phyloP scores from a whole-genome alignment of 2,113 vertebrate genomes.

The Indicator indicator region DNA sequence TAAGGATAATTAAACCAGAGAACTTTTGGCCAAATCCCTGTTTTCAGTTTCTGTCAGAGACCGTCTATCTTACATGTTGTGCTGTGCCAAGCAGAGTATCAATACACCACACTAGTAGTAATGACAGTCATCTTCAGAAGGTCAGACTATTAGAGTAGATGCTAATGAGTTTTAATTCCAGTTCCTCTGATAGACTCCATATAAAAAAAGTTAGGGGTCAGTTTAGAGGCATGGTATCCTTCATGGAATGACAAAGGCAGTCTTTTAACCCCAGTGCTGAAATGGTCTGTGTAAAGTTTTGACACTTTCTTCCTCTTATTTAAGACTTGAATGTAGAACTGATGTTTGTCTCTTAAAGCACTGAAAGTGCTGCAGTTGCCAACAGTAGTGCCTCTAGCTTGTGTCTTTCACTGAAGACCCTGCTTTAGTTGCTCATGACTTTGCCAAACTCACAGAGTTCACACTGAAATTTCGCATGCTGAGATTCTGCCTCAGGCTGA shows the following conservation, averaged over 20 bases:
- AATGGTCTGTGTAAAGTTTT: slow-evolving; percentile 2
- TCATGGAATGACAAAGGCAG: neutral
- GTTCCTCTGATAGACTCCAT: neutral
- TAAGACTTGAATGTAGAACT: neutral
- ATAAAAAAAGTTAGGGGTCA: neutral
- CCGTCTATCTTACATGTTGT: neutral
- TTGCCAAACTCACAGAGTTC: slow-evolving; percentile 49
- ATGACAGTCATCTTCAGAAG: slow-evolving; percentile 19
- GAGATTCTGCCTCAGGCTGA: slow-evolving; percentile 2
- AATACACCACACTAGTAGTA: neutral
- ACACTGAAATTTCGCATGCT: slow-evolving; percentile 63
- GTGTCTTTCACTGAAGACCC: slow-evolving; percentile 10
- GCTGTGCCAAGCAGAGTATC: neutral
- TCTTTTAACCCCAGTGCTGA: neutral
- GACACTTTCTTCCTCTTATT: neutral
- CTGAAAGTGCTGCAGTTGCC: neutral
- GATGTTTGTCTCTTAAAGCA: neutral
- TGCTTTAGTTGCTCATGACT: slow-evolving; percentile 21
- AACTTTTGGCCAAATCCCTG: neutral
- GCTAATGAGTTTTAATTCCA: neutral
- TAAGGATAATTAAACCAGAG: neutral
- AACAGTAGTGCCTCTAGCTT: neutral
- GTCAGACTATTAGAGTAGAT: neutral
- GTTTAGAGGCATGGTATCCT: fast-evolving
- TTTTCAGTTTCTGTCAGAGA: neutral